Base-by-base conservation (phyloP, 2,888 invertebrate genomes). In the Belgica antarctica region DNA sequence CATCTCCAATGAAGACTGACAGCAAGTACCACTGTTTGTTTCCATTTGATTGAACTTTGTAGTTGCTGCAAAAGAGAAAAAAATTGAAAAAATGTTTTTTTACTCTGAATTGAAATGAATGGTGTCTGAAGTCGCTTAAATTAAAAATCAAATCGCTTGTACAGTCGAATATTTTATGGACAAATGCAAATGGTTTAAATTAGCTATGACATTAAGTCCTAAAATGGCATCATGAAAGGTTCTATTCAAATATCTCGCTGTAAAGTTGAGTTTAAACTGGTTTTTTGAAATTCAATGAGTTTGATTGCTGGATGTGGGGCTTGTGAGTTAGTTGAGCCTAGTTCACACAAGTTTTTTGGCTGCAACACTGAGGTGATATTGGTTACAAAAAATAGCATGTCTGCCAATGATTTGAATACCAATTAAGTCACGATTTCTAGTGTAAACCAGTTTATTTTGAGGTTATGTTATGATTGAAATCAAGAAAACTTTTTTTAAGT, bases 1-100 rank as follows among this genome's bases (percentile, higher is more conserved):
- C 90, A 80, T 93, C 90, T 27, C 92, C 92, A 71, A 93, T 82
- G 80, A 92, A 92, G 72, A 92, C 89, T 77, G 92, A 92, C 73
- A 92, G 85, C 36, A 93, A 82, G 79, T 91, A 92, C 81, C 88
- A 88, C 81, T 92, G 89, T 79, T 91, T 89, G 76, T 86, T 86
- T 74, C 85, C 86, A 74, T 88, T 87, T 36, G 88, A 85, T 62
- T 90, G 89, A 69, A 85, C 82, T 80, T 89, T 89, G 84, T 91
- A 92, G 76, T 89, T 88, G 75, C 92, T 92, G 84, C 62, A 82
- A 81, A 77, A 74, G 61, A 72, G 73, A 74, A 73, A 71, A 47
- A 17, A n/a, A n/a, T n/a, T n/a, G n/a, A n/a, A n/a, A n/a, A n/a
- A n/a, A n/a, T n/a, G n/a, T n/a, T n/a, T n/a, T n/a, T n/a, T 15